Conservation (phyloP, 2,113 vertebrate species). For the Lepus europaeus region DNA sequence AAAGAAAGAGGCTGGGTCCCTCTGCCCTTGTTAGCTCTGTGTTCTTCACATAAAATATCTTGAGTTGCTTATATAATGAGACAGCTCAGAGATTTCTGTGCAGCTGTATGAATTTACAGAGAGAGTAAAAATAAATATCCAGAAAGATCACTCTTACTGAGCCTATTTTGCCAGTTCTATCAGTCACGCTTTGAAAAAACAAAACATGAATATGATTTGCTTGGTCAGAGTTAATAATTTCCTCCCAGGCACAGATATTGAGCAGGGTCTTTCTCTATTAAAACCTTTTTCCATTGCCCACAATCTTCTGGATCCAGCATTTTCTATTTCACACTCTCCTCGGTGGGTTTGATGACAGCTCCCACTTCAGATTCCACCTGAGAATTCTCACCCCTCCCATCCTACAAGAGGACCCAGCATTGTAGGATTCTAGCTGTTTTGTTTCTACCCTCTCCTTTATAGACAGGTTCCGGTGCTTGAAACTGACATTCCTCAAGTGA, state of each 20-base stretch:
- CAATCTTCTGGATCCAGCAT: background rate
- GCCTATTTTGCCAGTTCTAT: background rate
- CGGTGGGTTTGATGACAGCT: background rate
- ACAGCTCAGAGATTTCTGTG: background rate
- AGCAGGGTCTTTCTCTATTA: background rate
- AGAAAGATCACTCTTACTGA: background rate
- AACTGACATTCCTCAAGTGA: background rate
- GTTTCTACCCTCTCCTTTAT: background rate
- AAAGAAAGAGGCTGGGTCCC: background rate
- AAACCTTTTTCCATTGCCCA: background rate
- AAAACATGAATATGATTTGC: background rate
- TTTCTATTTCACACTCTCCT: background rate
- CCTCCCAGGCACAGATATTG: background rate
- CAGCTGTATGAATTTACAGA: background rate
- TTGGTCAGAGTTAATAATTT: background rate
- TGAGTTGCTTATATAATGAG: slow-evolving; percentile 12
- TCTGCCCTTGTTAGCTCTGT: background rate
- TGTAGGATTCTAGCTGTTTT: background rate
- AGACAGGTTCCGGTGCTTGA: background rate
- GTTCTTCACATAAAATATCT: background rate
- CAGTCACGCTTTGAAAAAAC: slow-evolving; percentile 22
- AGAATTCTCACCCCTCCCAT: background rate
- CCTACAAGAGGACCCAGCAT: background rate
- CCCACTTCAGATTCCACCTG: background rate
- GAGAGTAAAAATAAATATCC: slow-evolving; percentile 41